Evolutionary conservation across 2,888 invertebrate genomes (phyloP).

Genomic region (Pollenia griseotomentosa): DNA sequence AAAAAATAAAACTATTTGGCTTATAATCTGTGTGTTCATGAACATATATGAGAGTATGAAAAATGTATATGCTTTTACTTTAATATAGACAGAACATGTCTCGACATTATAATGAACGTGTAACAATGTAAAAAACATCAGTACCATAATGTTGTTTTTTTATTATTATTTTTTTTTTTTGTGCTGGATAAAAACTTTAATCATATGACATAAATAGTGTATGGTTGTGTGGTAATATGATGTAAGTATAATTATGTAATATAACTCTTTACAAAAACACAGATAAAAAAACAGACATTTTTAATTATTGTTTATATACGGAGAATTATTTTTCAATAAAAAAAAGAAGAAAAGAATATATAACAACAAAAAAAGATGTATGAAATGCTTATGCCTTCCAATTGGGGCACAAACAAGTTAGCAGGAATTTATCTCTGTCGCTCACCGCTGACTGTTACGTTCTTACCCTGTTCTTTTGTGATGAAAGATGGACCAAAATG

Average conservation of each 20-base stretch:
- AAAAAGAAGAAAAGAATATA: no score
- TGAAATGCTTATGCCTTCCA: no score
- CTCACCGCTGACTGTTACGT: no score
- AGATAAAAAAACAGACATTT: background rate
- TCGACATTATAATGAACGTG: conserved; percentile 3
- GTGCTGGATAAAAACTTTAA: background rate
- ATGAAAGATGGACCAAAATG: no score
- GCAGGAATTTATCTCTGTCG: no score
- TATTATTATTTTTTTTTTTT: background rate
- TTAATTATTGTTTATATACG: background rate
- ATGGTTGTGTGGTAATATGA: background rate
- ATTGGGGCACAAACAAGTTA: no score
- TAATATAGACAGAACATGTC: background rate
- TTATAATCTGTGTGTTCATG: conserved; percentile 13
- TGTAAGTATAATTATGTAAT: conserved; percentile 4
- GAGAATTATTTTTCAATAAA: no score
- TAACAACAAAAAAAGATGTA: no score
- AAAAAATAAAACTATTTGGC: conserved; percentile 49
- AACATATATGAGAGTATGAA: no score
- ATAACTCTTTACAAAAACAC: background rate
- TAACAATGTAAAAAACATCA: background rate
- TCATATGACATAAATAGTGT: background rate
- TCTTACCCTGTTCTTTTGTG: no score
- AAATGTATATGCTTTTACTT: background rate
- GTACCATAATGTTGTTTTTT: background rate